phyloP scores from a whole-genome alignment of 2,113 vertebrate species.

The Dendrocopos noguchii region DNA sequence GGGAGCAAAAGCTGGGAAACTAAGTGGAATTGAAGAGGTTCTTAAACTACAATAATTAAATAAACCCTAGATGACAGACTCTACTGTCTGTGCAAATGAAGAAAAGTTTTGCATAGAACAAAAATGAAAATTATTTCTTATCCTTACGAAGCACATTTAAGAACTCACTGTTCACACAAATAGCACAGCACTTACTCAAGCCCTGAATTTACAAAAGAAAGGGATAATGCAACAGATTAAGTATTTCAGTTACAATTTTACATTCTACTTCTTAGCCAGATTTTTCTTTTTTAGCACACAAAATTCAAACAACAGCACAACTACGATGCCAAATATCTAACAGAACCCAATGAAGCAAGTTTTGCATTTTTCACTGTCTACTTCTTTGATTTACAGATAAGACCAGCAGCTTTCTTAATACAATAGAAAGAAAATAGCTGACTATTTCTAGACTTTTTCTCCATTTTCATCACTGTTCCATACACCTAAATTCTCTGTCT shows the following conservation, averaged over 20 bases:
- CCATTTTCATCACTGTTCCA: not conserved
- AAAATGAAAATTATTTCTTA: not conserved
- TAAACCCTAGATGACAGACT: not conserved
- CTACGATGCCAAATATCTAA: not conserved
- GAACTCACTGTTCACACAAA: not conserved
- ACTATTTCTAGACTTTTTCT: not conserved
- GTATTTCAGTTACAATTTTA: not conserved
- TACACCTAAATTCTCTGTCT: not conserved
- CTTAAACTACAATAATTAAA: not conserved
- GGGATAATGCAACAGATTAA: not conserved
- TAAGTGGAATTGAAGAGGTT: not conserved
- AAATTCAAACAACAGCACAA: not conserved
- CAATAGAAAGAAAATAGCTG: not conserved
- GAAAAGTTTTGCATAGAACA: not conserved
- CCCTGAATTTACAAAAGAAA: not conserved
- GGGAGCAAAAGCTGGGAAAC: not conserved
- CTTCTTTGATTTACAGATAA: not conserved
- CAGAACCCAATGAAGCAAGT: not conserved
- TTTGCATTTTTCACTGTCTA: not conserved
- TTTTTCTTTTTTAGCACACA: not conserved
- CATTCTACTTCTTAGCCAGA: not conserved
- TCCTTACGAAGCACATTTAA: not conserved
- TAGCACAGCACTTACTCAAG: not conserved
- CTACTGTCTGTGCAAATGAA: not conserved
- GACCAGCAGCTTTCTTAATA: not conserved